Percentiles rank a stretch among this genome's conserved stretches.
Conservation (phyloP, 2,113 vertebrate species). For the Ophiodon elongatus region DNA sequence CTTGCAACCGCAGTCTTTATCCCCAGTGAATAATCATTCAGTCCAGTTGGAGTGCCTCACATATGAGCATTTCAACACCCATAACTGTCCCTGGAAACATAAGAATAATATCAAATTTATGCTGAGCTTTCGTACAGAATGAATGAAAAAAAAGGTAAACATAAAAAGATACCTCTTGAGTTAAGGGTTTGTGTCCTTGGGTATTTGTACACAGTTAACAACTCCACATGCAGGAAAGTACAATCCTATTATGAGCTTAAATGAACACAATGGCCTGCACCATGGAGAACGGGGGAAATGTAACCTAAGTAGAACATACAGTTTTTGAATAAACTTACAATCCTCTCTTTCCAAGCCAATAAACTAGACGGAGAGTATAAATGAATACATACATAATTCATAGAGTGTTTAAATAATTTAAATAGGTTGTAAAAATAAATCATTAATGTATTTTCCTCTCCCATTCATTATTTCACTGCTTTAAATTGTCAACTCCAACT, state of each 20-base stretch:
- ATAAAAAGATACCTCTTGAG: background rate
- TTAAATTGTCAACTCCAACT: background rate
- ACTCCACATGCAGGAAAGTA: background rate
- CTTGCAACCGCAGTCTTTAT: constrained; percentile 33
- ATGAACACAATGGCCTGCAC: background rate
- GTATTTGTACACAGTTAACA: background rate
- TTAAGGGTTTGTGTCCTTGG: background rate
- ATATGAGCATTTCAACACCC: background rate
- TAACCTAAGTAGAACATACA: background rate
- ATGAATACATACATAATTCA: constrained; percentile 21
- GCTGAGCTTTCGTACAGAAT: background rate
- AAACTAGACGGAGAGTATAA: background rate
- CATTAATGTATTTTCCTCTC: background rate
- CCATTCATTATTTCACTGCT: constrained; percentile 19
- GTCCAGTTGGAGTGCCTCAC: constrained; percentile 1
- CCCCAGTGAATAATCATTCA: constrained; percentile 14
- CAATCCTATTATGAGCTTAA: background rate
- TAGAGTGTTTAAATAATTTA: constrained; percentile 10
- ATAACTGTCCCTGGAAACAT: constrained; percentile 12
- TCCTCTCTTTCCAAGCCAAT: background rate
- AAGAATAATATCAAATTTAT: constrained; percentile 2
- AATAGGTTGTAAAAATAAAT: constrained; percentile 7
- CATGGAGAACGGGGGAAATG: background rate
- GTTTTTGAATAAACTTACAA: background rate
- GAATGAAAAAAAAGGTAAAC: background rate